Conservation (phyloP, 2,888 invertebrate genomes). For the Clanis bilineata region DNA sequence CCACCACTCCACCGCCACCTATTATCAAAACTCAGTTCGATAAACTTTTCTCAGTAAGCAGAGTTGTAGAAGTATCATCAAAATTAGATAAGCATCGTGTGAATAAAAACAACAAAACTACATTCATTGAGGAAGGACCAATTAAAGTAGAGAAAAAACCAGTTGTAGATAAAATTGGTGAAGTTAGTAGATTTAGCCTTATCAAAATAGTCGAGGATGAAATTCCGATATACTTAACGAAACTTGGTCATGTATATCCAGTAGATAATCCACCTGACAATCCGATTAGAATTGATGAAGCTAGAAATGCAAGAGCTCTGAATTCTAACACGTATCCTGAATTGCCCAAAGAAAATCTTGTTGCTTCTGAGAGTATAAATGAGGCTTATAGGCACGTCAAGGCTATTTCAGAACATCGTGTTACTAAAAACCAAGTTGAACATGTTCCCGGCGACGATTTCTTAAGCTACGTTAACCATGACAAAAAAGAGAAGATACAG, state of each 20-base stretch:
- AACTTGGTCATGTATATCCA: conserved; percentile 72
- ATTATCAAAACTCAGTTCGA: conserved; percentile 77
- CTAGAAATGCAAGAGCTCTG: conserved; percentile 73
- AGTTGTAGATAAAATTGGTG: conserved; percentile 85
- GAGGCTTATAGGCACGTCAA: conserved; percentile 72
- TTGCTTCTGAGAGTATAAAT: conserved; percentile 77
- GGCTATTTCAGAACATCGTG: conserved; percentile 37
- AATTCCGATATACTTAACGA: conserved; percentile 76
- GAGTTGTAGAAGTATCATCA: conserved; percentile 86
- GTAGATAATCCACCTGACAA: conserved; percentile 76
- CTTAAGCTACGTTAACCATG: conserved; percentile 65
- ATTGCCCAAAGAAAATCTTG: conserved; percentile 67
- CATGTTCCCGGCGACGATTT: conserved; percentile 61
- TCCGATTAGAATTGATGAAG: conserved; percentile 75
- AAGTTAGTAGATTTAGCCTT: conserved; percentile 85
- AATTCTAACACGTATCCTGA: conserved; percentile 50
- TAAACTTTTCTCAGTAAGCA: conserved; percentile 85
- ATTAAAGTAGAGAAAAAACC: conserved; percentile 83
- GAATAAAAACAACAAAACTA: conserved; percentile 80
- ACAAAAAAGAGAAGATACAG: conserved; percentile 53
- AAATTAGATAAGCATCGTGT: conserved; percentile 83
- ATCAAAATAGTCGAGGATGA: conserved; percentile 86
- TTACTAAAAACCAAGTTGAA: conserved; percentile 46
- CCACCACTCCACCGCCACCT: conserved; percentile 48
- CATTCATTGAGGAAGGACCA: conserved; percentile 76